These are phyloP conservation scores for Hirtodrosophila duncani DNA, from an alignment of 2,888 invertebrate genomes.

Conservation along the genomic window DNA sequence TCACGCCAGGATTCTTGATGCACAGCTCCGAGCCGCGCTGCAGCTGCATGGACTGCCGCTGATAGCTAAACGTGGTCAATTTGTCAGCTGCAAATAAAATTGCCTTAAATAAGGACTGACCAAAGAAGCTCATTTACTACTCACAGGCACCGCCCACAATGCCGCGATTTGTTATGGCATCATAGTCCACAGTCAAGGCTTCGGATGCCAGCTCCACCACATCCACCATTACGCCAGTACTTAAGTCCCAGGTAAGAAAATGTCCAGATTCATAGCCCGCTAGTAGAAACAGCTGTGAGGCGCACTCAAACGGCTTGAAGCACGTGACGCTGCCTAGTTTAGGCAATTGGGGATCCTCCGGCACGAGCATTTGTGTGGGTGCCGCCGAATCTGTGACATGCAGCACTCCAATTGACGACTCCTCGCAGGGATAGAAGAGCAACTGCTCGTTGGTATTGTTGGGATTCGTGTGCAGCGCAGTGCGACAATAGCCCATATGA, in stretches of 20 bases:
- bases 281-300: conserved; percentile 81
- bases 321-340: conserved; percentile 81
- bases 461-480: conserved; percentile 76
- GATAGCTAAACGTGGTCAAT: conserved; percentile 72
- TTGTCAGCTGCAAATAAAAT: conserved; percentile 62
- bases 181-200: conserved; percentile 86
- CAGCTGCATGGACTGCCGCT: conserved; percentile 77
- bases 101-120: not conserved
- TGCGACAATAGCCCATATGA: conserved; percentile 86
- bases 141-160: conserved; percentile 81
- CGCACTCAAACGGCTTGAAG: conserved; percentile 79
- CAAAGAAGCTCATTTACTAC: conserved; percentile 5
- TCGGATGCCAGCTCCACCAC: conserved; percentile 80
- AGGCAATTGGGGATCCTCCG: conserved; percentile 70
- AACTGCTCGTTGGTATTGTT: conserved; percentile 77
- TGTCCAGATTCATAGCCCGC: conserved; percentile 87
- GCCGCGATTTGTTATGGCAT: conserved; percentile 82
- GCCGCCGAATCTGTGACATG: conserved; percentile 77
- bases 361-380: conserved; percentile 75
- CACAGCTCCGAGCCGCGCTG: conserved; percentile 82
- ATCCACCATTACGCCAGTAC: conserved; percentile 78
- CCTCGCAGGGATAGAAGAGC: conserved; percentile 83
- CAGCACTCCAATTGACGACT: conserved; percentile 78
- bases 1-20: conserved; percentile 87
- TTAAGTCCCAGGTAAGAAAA: conserved; percentile 85